Percentiles rank a stretch among this genome's conserved stretches.
Evolutionary conservation across 2,797 vertebrate species (phyloP).

Genomic region (Schizopygopsis malacanthus): DNA sequence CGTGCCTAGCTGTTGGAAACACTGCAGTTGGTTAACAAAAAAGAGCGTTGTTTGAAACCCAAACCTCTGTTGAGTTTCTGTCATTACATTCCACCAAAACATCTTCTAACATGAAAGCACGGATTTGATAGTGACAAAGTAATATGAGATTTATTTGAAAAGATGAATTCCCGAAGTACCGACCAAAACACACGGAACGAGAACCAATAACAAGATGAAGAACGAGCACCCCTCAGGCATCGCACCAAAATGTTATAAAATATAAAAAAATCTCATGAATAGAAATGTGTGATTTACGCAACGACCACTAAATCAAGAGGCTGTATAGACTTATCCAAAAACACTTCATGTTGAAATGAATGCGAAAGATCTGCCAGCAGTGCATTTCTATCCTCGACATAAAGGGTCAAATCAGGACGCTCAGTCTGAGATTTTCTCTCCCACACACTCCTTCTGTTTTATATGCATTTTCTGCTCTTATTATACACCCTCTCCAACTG

Average conservation of each 20-base stretch:
- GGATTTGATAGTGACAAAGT: conserved; percentile 13
- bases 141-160: conserved; percentile 19
- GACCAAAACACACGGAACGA: conserved; percentile 2
- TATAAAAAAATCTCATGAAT: conserved; percentile 15
- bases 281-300: conserved; percentile 22
- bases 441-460: conserved; percentile 11
- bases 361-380: conserved; percentile 15
- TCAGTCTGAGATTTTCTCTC: conserved; percentile 20
- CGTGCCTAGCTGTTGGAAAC: conserved; percentile 68
- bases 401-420: conserved; percentile 44
- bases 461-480: neutral
- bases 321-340: conserved; percentile 22
- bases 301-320: conserved; percentile 36
- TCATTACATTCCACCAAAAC: conserved; percentile 57
- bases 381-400: conserved; percentile 26
- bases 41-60: conserved; percentile 66
- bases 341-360: neutral
- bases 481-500: conserved; percentile 11
- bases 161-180: conserved; percentile 9
- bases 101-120: conserved; percentile 52
- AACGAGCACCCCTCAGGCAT: neutral
- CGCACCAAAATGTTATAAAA: conserved; percentile 24
- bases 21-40: conserved; percentile 66
- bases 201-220: conserved; percentile 18
- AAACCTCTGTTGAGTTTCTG: conserved; percentile 65